Percentiles rank a stretch among this genome's conserved stretches.
phyloP scores from a whole-genome alignment of 2,888 invertebrate genomes.

The Trimorus sp. region DNA sequence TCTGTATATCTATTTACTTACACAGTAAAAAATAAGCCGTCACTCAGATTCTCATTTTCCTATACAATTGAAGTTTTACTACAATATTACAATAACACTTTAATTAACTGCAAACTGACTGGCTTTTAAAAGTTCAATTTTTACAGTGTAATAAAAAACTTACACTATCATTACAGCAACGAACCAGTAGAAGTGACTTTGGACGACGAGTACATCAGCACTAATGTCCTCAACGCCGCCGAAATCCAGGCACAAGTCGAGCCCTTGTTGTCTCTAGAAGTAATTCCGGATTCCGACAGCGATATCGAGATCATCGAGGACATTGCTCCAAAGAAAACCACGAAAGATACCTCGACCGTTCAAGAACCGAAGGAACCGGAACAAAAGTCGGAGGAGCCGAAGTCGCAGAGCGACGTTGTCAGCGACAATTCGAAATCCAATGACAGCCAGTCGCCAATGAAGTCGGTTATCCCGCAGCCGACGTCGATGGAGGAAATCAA shows the following conservation, averaged over 20 bases:
- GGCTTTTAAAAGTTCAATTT: too few species aligned
- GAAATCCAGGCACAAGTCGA: slow-evolving; percentile 68
- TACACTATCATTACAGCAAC: too few species aligned
- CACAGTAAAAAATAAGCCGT: too few species aligned
- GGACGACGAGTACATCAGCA: slow-evolving; percentile 70
- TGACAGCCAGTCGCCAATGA: slow-evolving; percentile 9
- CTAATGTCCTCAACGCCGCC: slow-evolving; percentile 74
- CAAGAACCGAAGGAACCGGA: slow-evolving; percentile 6
- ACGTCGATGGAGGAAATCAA: slow-evolving; percentile 77
- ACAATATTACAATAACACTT: too few species aligned
- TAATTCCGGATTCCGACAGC: slow-evolving; percentile 72
- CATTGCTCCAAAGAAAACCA: not conserved
- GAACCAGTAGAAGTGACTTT: not conserved
- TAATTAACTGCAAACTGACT: too few species aligned
- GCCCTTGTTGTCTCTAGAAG: not conserved
- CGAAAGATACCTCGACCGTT: too few species aligned
- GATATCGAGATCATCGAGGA: slow-evolving; percentile 77
- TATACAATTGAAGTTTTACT: too few species aligned
- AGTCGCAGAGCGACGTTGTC: slow-evolving; percentile 3
- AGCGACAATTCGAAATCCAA: slow-evolving; percentile 49
- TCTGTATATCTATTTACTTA: too few species aligned
- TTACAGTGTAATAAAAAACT: too few species aligned
- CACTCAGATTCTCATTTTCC: too few species aligned
- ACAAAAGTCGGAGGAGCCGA: not conserved
- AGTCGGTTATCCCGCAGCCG: slow-evolving; percentile 57